These are phyloP conservation scores for Plusia festucae DNA, from an alignment of 2,888 invertebrate species.

Conservation along the genomic window DNA sequence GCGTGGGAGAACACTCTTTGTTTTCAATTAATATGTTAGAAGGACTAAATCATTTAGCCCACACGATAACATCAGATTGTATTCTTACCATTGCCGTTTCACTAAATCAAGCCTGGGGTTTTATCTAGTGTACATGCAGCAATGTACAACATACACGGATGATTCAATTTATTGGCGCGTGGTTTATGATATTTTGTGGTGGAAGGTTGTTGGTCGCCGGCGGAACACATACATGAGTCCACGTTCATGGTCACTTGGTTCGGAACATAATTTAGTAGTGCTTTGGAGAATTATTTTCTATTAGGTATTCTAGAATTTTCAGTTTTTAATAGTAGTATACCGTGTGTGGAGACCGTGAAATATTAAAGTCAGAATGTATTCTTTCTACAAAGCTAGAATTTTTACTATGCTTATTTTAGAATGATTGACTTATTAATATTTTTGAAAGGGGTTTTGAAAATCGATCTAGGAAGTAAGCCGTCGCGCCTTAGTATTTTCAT, in stretches of 20 bases:
- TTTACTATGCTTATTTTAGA: too few species aligned
- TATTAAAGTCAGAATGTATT: background rate
- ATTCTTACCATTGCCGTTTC: slow-evolving; percentile 14
- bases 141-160: slow-evolving; percentile 21
- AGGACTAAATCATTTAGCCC: slow-evolving; percentile 8
- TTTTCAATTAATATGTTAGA: slow-evolving; percentile 57
- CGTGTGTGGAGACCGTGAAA: background rate
- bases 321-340: background rate
- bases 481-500: too few species aligned
- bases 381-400: too few species aligned
- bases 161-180: slow-evolving; percentile 24
- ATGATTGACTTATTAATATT: too few species aligned
- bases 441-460: too few species aligned
- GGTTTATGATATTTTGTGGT: slow-evolving; percentile 27
- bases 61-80: background rate
- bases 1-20: slow-evolving; percentile 70
- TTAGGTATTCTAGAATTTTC: background rate
- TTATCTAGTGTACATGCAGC: slow-evolving; percentile 8
- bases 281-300: slow-evolving; percentile 22
- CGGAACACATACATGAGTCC: slow-evolving; percentile 57
- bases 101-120: too few species aligned
- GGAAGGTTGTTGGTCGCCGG: slow-evolving; percentile 50
- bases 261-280: slow-evolving; percentile 42
- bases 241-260: slow-evolving; percentile 59
- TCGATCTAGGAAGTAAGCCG: too few species aligned